Conservation (phyloP, 92 coral and sea anemone species). For the Zoanthus solanderi region DNA sequence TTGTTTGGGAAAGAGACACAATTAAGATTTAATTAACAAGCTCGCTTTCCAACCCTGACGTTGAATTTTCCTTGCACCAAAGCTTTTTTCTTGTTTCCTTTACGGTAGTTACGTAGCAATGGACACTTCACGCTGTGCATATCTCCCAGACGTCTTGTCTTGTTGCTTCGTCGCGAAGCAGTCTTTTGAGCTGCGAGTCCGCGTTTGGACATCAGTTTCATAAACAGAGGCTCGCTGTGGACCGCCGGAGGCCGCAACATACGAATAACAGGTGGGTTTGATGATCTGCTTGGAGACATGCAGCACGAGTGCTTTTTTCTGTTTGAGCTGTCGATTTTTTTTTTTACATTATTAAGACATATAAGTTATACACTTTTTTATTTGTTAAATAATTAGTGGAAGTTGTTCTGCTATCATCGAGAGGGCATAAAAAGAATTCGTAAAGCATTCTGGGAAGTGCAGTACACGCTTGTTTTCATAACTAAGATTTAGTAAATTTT, state of each 20-base stretch:
- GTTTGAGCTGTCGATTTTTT: not conserved
- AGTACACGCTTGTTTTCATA: too few species aligned
- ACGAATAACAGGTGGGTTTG: conserved; percentile 17
- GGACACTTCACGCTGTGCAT: conserved; percentile 32
- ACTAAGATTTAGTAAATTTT: too few species aligned
- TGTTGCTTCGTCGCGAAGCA: not conserved
- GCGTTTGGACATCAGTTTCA: conserved; percentile 42
- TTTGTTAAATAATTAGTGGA: too few species aligned
- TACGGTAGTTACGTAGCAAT: not conserved
- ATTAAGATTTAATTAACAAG: not conserved
- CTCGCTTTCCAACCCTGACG: conserved; percentile 7
- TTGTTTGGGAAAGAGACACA: too few species aligned
- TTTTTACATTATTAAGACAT: too few species aligned
- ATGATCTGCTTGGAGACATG: not conserved
- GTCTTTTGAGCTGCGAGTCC: conserved; percentile 31
- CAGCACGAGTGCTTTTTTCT: not conserved
- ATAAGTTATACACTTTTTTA: too few species aligned
- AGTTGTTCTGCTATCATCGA: too few species aligned
- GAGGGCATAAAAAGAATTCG: too few species aligned
- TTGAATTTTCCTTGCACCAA: conserved; percentile 21
- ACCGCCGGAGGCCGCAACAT: conserved; percentile 4
- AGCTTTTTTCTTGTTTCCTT: conserved; percentile 46
- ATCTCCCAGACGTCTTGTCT: conserved; percentile 7
- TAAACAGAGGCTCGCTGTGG: conserved; percentile 2
- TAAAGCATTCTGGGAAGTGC: too few species aligned